Base-by-base conservation (phyloP, 2,113 vertebrate species). In the Perca fluviatilis region DNA sequence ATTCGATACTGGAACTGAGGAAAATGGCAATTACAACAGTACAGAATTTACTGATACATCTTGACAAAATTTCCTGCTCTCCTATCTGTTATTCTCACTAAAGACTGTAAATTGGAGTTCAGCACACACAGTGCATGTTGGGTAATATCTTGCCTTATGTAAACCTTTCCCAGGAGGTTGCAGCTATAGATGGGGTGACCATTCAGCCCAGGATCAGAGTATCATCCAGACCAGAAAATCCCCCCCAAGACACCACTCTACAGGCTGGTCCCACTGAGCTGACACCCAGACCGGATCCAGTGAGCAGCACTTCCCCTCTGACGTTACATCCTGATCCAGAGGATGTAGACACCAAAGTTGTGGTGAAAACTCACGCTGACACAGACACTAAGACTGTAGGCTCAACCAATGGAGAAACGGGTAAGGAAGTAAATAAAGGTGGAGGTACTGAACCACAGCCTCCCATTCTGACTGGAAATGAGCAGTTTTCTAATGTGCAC, bases 161-260 rank as follows among this genome's bases (percentile, higher is more conserved):
- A 57, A 11, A 84, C 13, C 25, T 67, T 87, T 85, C 40, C 21
- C 58, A 89, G 77, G 80, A 86, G 54, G 71, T 53, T 53, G 79
- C n/a, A 30, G 73, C 64, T 47, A 8, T 19, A 16, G 68, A 49
- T 53, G 77, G 80, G 8, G 51, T 66, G 21, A 71, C 72, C 21
- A 5, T 33, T 85, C 71, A 63, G 27, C 51, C 82, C 40, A 47
- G 1, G 27, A 60, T 46, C 30, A 14, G 46, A 77, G 61, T 6
- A 15, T 77, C 86, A 66, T 47, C 74, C 70, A 74, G 21, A 49
- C 49, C 49, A 56, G 66, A 57, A 77, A 43, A n/a, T 33, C 54
- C 61, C 13, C 66, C 46, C 19, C 15, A 58, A 58, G 74, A 46
- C n/a, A 63, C 33, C 0, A 47, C 58, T 36, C 25, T n/a, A 11